Conservation (phyloP, 1,140 invertebrate species). For the Trichoplusia ni region DNA sequence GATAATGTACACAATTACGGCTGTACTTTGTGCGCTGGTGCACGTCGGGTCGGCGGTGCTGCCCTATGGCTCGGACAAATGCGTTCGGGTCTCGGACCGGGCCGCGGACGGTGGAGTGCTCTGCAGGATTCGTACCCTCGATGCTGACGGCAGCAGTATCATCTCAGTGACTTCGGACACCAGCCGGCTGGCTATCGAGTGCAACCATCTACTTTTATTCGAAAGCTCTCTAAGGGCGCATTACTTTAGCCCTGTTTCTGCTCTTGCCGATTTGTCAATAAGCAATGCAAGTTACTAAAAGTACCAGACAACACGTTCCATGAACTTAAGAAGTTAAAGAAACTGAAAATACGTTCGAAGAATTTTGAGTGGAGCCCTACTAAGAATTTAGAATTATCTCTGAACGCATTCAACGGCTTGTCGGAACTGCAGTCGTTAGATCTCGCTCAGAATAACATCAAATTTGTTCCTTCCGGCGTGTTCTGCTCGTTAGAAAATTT, state of each 20-base stretch:
- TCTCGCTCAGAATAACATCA: conserved; percentile 91
- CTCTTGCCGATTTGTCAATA: conserved; percentile 88
- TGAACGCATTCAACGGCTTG: conserved; percentile 86
- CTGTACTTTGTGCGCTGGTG: conserved; percentile 70
- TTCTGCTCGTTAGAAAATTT: conserved; percentile 90
- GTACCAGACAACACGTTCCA: conserved; percentile 89
- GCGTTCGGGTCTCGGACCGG: conserved; percentile 57
- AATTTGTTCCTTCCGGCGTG: conserved; percentile 86
- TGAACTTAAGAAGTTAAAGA: conserved; percentile 88
- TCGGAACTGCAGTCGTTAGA: conserved; percentile 90
- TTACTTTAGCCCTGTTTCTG: conserved; percentile 87
- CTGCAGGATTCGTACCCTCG: conserved; percentile 87
- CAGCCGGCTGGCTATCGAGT: conserved; percentile 86
- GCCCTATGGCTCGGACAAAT: conserved; percentile 70
- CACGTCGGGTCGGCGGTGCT: conserved; percentile 63
- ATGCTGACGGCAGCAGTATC: conserved; percentile 85
- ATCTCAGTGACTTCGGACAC: conserved; percentile 84
- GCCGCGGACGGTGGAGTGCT: conserved; percentile 82
- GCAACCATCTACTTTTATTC: conserved; percentile 89
- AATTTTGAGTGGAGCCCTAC: conserved; percentile 90
- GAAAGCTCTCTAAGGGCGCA: conserved; percentile 89
- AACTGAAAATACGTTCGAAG: conserved; percentile 87
- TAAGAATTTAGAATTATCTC: conserved; percentile 86
- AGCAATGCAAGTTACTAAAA: conserved; percentile 90
- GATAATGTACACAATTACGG: conserved; percentile 72